Conservation (phyloP, 1,140 invertebrate species). For the Heterodera schachtii region DNA sequence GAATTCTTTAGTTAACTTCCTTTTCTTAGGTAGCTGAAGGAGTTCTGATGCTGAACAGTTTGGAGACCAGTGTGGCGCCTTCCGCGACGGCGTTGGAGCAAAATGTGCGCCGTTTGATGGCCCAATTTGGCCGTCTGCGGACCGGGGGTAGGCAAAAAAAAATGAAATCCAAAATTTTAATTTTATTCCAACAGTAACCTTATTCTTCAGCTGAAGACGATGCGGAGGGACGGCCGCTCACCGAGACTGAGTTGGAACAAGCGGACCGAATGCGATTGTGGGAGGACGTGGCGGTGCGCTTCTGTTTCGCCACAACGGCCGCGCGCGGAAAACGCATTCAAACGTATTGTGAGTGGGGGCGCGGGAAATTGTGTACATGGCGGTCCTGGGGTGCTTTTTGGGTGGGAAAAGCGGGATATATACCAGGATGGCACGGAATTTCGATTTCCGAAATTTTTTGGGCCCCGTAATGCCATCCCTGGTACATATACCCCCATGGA, state of each 20-base stretch:
- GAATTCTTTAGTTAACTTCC: no score
- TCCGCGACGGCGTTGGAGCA: conserved; percentile 37
- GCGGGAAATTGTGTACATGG: no score
- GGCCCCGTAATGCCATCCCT: no score
- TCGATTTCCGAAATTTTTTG: no score
- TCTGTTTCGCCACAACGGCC: conserved; percentile 45
- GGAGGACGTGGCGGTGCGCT: conserved; percentile 45
- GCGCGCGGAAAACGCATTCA: conserved; percentile 37
- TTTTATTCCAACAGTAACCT: no score
- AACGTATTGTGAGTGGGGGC: conserved; percentile 26
- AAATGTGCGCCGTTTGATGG: conserved; percentile 29
- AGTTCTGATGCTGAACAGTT: conserved; percentile 44
- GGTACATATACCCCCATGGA: no score
- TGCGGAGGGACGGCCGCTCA: conserved; percentile 27
- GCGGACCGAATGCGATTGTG: conserved; percentile 21
- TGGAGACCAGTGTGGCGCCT: conserved; percentile 26
- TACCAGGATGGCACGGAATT: no score
- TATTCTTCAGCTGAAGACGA: conserved; percentile 9
- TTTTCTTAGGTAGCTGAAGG: conserved; percentile 44
- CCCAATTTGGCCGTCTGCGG: conserved; percentile 25
- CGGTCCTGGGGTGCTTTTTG: neutral
- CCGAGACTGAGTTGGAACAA: conserved; percentile 28
- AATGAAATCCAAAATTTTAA: neutral
- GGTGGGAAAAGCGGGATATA: no score
- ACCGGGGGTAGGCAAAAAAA: conserved; percentile 8